These are phyloP conservation scores for Delichon dasypus DNA, from an alignment of 2,797 vertebrate species.

Conservation along the genomic window DNA sequence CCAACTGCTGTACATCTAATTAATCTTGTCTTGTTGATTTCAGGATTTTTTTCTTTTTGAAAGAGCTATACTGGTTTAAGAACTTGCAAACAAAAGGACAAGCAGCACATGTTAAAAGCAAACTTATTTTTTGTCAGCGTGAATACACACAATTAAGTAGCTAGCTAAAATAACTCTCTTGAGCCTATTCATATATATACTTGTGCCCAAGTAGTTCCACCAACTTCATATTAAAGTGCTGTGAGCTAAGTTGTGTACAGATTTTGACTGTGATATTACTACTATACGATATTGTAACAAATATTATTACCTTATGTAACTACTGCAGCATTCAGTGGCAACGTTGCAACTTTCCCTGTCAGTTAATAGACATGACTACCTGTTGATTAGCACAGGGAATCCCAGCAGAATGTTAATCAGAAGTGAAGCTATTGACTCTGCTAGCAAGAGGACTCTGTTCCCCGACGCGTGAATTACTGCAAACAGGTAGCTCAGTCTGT, in stretches of 20 bases:
- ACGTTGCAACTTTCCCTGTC: background rate
- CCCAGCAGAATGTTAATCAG: background rate
- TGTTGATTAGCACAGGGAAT: background rate
- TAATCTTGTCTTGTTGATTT: background rate
- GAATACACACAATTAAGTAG: background rate
- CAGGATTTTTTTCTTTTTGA: background rate
- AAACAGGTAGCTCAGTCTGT: background rate
- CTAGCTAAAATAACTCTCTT: background rate
- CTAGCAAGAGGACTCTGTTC: background rate
- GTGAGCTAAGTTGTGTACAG: background rate
- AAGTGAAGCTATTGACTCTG: background rate
- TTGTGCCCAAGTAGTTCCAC: background rate
- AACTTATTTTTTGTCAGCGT: background rate
- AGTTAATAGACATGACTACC: background rate
- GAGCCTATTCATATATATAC: background rate
- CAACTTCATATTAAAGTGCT: background rate
- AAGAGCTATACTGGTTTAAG: background rate
- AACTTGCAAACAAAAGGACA: background rate
- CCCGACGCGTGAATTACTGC: accelerated
- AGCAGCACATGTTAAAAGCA: background rate
- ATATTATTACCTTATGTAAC: background rate
- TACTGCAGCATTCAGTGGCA: background rate
- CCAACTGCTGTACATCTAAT: background rate
- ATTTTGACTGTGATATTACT: background rate
- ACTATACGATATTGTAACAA: background rate